Conservation (phyloP, 2,888 invertebrate species). For the Iphiclides podalirius region DNA sequence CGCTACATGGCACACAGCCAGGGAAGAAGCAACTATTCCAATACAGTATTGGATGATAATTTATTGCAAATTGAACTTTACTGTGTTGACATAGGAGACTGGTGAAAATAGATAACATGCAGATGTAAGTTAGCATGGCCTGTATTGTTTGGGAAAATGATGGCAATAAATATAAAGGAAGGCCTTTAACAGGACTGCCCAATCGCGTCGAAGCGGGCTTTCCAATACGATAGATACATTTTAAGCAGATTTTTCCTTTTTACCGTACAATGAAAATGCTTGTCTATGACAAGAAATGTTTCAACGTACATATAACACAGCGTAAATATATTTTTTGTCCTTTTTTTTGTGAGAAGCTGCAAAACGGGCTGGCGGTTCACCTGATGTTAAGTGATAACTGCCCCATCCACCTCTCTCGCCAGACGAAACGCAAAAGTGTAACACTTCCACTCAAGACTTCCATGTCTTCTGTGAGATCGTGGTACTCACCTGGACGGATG, state of each 20-base stretch:
- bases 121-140: constrained; percentile 39
- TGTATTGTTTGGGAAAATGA: constrained; percentile 68
- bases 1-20: constrained; percentile 63
- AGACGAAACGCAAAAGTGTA: no score
- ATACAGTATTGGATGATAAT: constrained; percentile 20
- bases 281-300: background rate
- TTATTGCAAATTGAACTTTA: constrained; percentile 37
- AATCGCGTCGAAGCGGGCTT: constrained; percentile 42
- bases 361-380: no score
- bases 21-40: constrained; percentile 39
- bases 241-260: constrained; percentile 26
- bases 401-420: no score
- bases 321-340: no score
- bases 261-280: constrained; percentile 16
- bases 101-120: constrained; percentile 25
- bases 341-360: no score
- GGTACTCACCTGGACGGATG: no score
- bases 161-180: constrained; percentile 66
- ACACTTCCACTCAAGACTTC: no score
- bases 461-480: no score
- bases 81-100: constrained; percentile 31
- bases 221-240: constrained; percentile 39
- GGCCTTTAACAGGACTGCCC: constrained; percentile 58
- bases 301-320: no score
- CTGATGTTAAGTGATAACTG: no score